phyloP scores from a whole-genome alignment of 2,113 vertebrate genomes.

The Oceanodroma tethys region DNA sequence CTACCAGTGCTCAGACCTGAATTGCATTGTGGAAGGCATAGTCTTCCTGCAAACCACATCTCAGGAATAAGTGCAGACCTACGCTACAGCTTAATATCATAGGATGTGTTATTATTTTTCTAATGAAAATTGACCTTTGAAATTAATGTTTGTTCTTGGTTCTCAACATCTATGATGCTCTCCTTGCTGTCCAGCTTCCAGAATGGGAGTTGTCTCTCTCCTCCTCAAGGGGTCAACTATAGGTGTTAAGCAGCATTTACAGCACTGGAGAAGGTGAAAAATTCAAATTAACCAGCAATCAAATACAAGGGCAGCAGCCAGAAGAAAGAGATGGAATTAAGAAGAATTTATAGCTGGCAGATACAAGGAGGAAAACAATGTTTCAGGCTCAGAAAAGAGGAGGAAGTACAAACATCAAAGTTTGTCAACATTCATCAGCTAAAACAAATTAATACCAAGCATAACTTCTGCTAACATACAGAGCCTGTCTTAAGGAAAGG shows the following conservation, averaged over 20 bases:
- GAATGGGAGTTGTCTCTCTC: not conserved
- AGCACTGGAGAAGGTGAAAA: not conserved
- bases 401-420: not conserved
- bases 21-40: not conserved
- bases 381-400: not conserved
- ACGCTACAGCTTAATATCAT: not conserved
- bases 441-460: not conserved
- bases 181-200: not conserved
- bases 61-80: not conserved
- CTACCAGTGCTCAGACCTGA: not conserved
- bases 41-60: not conserved
- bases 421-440: not conserved
- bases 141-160: not conserved
- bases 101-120: not conserved
- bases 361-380: not conserved
- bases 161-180: not conserved
- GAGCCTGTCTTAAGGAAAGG: not conserved
- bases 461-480: not conserved
- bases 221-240: not conserved
- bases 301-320: not conserved
- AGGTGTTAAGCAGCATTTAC: not conserved
- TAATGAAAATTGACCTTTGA: not conserved
- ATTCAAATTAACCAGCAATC: not conserved
- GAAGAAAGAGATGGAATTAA: not conserved
- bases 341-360: not conserved